Percentiles rank a stretch among this genome's conserved stretches.
phyloP scores from a whole-genome alignment of 2,113 vertebrate species.

The Delphinapterus leucas region DNA sequence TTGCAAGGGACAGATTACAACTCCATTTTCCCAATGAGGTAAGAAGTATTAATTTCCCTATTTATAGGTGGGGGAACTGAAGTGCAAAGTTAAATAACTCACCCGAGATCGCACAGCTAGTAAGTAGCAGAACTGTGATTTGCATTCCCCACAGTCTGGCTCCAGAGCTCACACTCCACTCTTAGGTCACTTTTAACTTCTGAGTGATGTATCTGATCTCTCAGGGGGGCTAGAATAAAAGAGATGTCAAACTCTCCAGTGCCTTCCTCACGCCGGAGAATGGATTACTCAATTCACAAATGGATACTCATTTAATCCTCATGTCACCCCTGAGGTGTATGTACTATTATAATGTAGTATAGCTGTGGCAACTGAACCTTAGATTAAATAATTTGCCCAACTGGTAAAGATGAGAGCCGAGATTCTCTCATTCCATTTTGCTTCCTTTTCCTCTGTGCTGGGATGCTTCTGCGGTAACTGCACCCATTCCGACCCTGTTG shows the following conservation, averaged over 20 bases:
- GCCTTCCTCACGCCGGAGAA: neutral
- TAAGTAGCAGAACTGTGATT: neutral
- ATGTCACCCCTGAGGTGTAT: neutral
- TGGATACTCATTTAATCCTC: neutral
- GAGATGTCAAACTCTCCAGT: neutral
- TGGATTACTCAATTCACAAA: neutral
- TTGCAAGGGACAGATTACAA: neutral
- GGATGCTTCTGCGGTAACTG: neutral
- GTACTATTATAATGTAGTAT: neutral
- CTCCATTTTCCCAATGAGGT: neutral
- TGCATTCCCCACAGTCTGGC: neutral
- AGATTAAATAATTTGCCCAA: neutral
- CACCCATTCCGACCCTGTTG: neutral
- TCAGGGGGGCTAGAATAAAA: neutral
- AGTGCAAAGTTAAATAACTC: neutral
- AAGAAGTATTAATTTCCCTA: neutral
- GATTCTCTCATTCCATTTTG: neutral
- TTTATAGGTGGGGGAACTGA: neutral
- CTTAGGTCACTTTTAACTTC: neutral
- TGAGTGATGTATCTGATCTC: neutral
- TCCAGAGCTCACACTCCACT: neutral
- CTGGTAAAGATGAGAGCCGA: neutral
- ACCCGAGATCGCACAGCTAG: neutral
- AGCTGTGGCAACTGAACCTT: neutral
- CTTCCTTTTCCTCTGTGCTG: neutral